These are phyloP conservation scores for Anguilla obscura DNA, from an alignment of 2,797 vertebrate species.

Conservation along the genomic window DNA sequence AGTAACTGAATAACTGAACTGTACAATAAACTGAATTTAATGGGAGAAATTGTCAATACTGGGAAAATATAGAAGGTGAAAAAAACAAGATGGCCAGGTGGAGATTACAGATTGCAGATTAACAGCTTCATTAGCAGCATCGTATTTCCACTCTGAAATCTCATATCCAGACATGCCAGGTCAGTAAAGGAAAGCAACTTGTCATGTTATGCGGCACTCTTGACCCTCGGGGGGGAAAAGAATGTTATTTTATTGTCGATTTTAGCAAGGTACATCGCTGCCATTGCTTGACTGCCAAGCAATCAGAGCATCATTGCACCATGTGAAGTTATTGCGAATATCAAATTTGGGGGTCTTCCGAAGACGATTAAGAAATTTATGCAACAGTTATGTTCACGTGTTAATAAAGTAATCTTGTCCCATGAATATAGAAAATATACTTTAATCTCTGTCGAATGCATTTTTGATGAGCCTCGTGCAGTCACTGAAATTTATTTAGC, in stretches of 20 bases:
- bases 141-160: constrained; percentile 22
- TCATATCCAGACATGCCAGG: not conserved
- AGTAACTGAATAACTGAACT: not conserved
- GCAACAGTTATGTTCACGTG: not conserved
- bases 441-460: not conserved
- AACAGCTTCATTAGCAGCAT: not conserved
- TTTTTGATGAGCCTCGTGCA: not conserved
- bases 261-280: not conserved
- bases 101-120: constrained; percentile 3
- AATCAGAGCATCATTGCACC: not conserved
- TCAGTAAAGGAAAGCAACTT: not conserved
- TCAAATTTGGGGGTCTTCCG: not conserved
- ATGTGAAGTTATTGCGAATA: not conserved
- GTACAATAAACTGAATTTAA: not conserved
- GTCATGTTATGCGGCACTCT: not conserved
- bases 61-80: not conserved
- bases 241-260: not conserved
- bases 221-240: not conserved
- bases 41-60: not conserved
- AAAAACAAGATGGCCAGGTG: not conserved
- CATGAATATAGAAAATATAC: not conserved
- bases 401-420: constrained; percentile 19
- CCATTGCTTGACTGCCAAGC: not conserved
- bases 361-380: not conserved
- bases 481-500: constrained; percentile 25